phyloP scores from a whole-genome alignment of 2,888 invertebrate genomes.

The Alviniconcha strummeri region DNA sequence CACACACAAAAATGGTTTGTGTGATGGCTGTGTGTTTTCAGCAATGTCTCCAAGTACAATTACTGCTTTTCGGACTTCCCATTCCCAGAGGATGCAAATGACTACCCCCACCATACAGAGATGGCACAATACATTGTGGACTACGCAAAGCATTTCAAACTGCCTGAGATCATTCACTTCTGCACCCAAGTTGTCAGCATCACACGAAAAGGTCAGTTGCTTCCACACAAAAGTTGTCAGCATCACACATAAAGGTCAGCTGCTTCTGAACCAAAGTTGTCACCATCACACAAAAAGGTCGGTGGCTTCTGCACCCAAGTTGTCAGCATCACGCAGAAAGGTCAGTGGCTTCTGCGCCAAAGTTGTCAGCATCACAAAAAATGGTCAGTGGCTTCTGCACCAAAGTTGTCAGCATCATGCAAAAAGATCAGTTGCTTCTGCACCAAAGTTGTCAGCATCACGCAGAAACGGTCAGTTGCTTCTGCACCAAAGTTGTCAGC shows the following conservation, averaged over 20 bases:
- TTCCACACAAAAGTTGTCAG: slow-evolving; percentile 58
- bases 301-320: background rate
- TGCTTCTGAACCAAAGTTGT: background rate
- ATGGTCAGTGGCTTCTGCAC: slow-evolving; percentile 54
- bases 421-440: slow-evolving; percentile 55
- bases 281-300: background rate
- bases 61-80: slow-evolving; percentile 71
- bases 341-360: too few species aligned
- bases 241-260: slow-evolving; percentile 55
- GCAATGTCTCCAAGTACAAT: slow-evolving; percentile 71
- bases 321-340: too few species aligned
- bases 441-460: slow-evolving; percentile 55
- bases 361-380: too few species aligned
- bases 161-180: slow-evolving; percentile 58
- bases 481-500: slow-evolving; percentile 7
- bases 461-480: slow-evolving; percentile 51
- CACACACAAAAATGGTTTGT: too few species aligned
- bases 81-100: slow-evolving; percentile 64
- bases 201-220: slow-evolving; percentile 53
- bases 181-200: slow-evolving; percentile 55
- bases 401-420: slow-evolving; percentile 55
- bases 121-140: slow-evolving; percentile 66
- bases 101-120: slow-evolving; percentile 66
- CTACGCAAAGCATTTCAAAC: slow-evolving; percentile 62
- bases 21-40: slow-evolving; percentile 42